These are phyloP conservation scores for Endotricha flammealis DNA, from an alignment of 2,888 invertebrate genomes.

Conservation along the genomic window DNA sequence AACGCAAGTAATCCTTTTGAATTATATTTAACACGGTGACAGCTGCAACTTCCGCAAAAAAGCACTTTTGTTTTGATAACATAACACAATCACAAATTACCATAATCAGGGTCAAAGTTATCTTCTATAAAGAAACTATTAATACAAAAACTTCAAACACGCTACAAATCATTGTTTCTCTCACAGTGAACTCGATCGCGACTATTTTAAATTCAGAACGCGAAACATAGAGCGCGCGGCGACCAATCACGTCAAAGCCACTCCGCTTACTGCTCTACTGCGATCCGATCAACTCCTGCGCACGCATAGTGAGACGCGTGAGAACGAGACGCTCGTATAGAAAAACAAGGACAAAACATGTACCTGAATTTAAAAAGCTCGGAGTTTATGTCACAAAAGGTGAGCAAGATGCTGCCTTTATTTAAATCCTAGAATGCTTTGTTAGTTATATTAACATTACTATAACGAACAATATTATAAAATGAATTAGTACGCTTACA, in stretches of 20 bases:
- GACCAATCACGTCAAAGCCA: conserved; percentile 66
- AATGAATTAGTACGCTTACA: conserved; percentile 12
- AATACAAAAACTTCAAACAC: conserved; percentile 40
- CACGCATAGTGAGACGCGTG: conserved; percentile 49
- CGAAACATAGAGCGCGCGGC: conserved; percentile 38
- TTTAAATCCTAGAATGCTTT: conserved; percentile 33
- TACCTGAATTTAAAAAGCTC: conserved; percentile 69
- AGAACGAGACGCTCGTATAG: conserved; percentile 38
- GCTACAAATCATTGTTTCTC: conserved; percentile 46
- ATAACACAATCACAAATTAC: conserved; percentile 38
- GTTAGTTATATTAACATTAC: conserved; percentile 3
- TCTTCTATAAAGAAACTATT: conserved; percentile 15
- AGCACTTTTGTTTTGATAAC: conserved; percentile 29
- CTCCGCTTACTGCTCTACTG: conserved; percentile 66
- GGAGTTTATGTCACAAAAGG: conserved; percentile 47
- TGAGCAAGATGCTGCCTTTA: conserved; percentile 39
- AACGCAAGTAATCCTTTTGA: conserved; percentile 38
- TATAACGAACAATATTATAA: neutral
- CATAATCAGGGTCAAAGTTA: conserved; percentile 27
- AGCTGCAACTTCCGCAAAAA: conserved; percentile 46
- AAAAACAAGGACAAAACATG: conserved; percentile 40
- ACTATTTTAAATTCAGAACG: conserved; percentile 56
- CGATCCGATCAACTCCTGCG: conserved; percentile 64
- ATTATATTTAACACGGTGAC: conserved; percentile 39
- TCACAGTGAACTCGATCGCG: conserved; percentile 51